Evolutionary conservation across 1,140 invertebrate genomes (phyloP).

Genomic region (Eubasilissa regina): DNA sequence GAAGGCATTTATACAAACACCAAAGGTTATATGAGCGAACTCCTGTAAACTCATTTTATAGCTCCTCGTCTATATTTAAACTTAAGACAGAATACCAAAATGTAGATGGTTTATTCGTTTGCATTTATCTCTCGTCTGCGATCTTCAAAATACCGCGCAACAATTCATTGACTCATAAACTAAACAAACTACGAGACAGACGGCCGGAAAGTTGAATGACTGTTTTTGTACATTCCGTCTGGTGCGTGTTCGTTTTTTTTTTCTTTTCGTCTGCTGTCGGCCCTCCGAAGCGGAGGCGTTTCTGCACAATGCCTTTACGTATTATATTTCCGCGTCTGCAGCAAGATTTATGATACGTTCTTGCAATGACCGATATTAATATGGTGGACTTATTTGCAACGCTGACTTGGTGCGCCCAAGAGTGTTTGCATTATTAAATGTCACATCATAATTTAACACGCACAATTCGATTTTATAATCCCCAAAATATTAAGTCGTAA

Average conservation of each 20-base stretch:
- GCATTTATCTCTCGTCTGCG: conserved; percentile 8
- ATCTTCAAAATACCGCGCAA: conserved; percentile 22
- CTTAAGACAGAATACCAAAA: too few species aligned
- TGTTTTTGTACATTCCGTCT: background rate
- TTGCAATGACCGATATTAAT: background rate
- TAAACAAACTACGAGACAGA: background rate
- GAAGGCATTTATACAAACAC: too few species aligned
- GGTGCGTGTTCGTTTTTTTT: background rate
- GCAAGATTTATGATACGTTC: conserved; percentile 29
- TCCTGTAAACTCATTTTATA: too few species aligned
- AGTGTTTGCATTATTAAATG: conserved; percentile 8
- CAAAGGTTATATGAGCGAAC: too few species aligned
- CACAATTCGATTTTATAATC: conserved; percentile 28
- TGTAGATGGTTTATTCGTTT: conserved; percentile 19
- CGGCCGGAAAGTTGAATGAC: conserved; percentile 17
- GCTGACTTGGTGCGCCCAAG: background rate
- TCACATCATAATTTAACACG: conserved; percentile 5
- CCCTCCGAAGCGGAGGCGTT: conserved; percentile 1
- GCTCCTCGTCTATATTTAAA: too few species aligned
- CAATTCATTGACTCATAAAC: conserved; percentile 34
- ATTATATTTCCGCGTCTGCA: conserved; percentile 14
- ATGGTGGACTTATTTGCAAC: background rate
- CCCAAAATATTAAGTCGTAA: background rate
- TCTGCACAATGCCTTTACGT: conserved; percentile 1
- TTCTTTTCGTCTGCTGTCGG: conserved; percentile 9